Percentiles rank a stretch among this genome's conserved stretches.
phyloP scores from a whole-genome alignment of 2,888 invertebrate species.

The Ptychoptera albimana region DNA sequence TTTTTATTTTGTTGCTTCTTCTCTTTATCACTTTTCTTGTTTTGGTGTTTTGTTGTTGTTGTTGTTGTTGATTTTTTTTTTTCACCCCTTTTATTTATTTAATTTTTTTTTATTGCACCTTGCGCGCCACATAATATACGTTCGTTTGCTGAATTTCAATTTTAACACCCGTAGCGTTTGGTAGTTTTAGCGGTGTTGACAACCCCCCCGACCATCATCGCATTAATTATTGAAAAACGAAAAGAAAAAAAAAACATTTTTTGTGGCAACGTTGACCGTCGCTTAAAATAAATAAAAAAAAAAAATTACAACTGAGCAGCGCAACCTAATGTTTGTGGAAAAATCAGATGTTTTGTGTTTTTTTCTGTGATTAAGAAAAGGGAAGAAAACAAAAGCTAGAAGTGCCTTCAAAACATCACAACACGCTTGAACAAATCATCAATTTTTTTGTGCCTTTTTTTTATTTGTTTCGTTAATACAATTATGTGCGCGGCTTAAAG shows the following conservation, averaged over 20 bases:
- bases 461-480: not conserved
- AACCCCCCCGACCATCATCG: no score
- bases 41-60: no score
- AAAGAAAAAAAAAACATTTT: no score
- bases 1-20: conserved; percentile 4
- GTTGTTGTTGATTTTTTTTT: conserved; percentile 12
- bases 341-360: no score
- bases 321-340: no score
- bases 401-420: not conserved
- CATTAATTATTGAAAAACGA: no score
- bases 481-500: not conserved
- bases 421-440: not conserved
- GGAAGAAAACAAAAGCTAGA: not conserved
- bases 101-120: conserved; percentile 2
- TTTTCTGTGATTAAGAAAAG: not conserved
- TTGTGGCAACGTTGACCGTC: no score
- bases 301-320: no score
- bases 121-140: no score
- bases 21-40: no score
- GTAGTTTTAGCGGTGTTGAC: no score
- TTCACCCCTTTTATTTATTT: conserved; percentile 8
- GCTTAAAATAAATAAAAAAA: no score
- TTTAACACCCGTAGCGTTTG: conserved; percentile 3
- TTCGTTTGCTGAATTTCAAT: conserved; percentile 13
- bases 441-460: not conserved